These are phyloP conservation scores for Oreotragus oreotragus DNA, from an alignment of 2,113 vertebrate genomes.

Conservation along the genomic window DNA sequence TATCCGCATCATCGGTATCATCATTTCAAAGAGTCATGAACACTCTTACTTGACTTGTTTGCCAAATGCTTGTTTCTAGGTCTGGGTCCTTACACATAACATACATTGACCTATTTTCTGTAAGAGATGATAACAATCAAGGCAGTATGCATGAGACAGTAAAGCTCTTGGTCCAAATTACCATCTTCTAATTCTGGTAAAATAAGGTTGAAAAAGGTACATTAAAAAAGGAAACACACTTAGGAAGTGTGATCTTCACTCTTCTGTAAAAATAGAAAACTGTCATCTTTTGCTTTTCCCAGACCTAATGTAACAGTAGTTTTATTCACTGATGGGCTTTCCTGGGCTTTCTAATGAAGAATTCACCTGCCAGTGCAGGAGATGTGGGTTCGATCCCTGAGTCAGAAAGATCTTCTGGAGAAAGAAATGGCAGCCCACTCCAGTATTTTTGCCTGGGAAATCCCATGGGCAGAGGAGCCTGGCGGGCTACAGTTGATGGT, in stretches of 20 bases:
- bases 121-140: neutral
- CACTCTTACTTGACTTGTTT: neutral
- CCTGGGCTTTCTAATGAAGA: neutral
- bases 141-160: neutral
- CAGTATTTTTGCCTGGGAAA: neutral
- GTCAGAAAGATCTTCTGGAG: neutral
- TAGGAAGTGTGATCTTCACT: neutral
- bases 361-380: neutral
- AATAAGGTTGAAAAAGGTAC: neutral
- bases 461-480: neutral
- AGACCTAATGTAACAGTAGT: neutral
- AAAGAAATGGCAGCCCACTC: neutral
- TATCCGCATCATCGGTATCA: neutral
- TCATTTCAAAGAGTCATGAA: neutral
- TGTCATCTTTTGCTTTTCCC: neutral
- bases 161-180: neutral
- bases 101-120: neutral
- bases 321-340: neutral
- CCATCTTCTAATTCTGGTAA: neutral
- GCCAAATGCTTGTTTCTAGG: neutral
- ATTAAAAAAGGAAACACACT: neutral
- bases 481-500: neutral
- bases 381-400: neutral
- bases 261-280: neutral
- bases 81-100: neutral